These are phyloP conservation scores for Numida meleagris DNA, from an alignment of 2,113 vertebrate species.

Conservation along the genomic window DNA sequence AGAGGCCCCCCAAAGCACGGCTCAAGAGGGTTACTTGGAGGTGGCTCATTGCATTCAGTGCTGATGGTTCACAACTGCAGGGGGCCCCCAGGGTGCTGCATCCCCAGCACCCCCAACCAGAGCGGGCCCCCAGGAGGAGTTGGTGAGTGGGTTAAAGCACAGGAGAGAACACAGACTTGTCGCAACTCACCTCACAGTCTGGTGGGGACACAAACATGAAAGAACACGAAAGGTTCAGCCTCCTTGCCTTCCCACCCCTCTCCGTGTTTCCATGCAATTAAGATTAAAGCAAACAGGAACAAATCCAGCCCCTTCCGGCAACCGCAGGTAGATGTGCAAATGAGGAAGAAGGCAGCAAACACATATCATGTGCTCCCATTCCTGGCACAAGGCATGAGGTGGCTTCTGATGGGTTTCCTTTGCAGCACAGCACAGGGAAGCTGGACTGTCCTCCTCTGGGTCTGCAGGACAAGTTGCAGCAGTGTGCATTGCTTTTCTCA, in stretches of 20 bases:
- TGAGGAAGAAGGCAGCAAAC: not conserved
- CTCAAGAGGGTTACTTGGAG: not conserved
- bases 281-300: not conserved
- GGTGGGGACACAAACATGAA: too few relatives aligned
- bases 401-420: not conserved
- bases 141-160: too few relatives aligned
- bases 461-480: not conserved
- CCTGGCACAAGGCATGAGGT: not conserved
- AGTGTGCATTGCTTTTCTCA: not conserved
- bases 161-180: too few relatives aligned
- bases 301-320: not conserved
- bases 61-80: not conserved
- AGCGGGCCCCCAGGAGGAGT: not conserved
- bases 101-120: not conserved
- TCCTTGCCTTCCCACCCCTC: not conserved
- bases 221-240: too few relatives aligned
- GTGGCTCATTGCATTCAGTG: not conserved
- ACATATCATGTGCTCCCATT: not conserved
- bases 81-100: not conserved
- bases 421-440: not conserved
- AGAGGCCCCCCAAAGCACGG: rapidly evolving
- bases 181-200: too few relatives aligned
- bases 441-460: not conserved
- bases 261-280: not conserved
- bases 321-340: not conserved